Evolutionary conservation across 2,797 vertebrate species (phyloP).

Genomic region (Yasuhikotakia modesta): DNA sequence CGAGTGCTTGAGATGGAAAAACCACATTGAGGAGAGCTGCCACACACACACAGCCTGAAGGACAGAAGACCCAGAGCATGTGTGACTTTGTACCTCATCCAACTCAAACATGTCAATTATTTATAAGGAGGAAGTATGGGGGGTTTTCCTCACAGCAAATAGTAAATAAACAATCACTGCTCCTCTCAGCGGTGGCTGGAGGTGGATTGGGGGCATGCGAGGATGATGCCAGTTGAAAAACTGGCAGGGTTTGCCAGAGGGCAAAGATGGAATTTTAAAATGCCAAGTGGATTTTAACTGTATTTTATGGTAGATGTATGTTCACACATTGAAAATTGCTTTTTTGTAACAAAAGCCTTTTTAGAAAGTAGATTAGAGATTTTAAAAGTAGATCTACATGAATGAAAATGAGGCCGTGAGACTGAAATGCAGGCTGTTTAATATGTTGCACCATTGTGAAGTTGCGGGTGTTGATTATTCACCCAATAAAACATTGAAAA

Average conservation of each 20-base stretch:
- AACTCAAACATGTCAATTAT: conserved; percentile 80
- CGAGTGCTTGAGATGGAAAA: conserved; percentile 22
- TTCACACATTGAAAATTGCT: too few relatives aligned
- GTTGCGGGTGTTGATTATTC: too few relatives aligned
- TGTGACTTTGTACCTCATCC: conserved; percentile 77
- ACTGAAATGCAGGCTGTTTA: too few relatives aligned
- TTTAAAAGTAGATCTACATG: too few relatives aligned
- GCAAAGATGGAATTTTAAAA: background rate
- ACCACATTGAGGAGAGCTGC: conserved; percentile 61
- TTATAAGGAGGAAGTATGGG: conserved; percentile 71
- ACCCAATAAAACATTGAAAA: background rate
- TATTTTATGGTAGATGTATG: background rate
- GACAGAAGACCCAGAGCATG: conserved; percentile 58
- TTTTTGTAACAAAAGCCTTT: too few relatives aligned
- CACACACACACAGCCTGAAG: conserved; percentile 57
- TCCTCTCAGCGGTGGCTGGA: conserved; percentile 59
- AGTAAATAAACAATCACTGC: conserved; percentile 77
- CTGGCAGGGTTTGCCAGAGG: conserved; percentile 60
- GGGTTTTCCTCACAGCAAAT: conserved; percentile 73
- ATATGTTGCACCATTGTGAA: too few relatives aligned
- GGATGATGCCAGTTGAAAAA: conserved; percentile 66
- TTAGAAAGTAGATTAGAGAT: too few relatives aligned
- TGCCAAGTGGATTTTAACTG: background rate
- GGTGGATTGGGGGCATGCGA: conserved; percentile 58
- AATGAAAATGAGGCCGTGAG: too few relatives aligned